A percentile compares a stretch with the other conserved stretches of the same genome.
These are phyloP conservation scores for Platycheirus rosarum DNA, from an alignment of 2,888 invertebrate genomes.

Conservation along the genomic window DNA sequence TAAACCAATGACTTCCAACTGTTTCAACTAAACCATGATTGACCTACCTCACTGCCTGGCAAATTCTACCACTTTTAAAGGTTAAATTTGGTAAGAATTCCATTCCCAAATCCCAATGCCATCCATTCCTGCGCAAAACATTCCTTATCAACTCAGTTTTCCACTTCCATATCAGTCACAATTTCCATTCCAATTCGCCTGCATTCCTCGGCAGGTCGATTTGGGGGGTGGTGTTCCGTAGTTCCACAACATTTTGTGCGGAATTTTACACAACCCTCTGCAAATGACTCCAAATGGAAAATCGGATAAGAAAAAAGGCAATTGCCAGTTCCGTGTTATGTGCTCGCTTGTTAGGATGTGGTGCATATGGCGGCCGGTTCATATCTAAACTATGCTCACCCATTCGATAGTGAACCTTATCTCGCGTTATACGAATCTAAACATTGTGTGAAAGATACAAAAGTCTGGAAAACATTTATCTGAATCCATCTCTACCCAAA, in stretches of 20 bases:
- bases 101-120: conserved; percentile 20
- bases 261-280: conserved; percentile 42
- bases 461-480: too few relatives aligned
- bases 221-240: conserved; percentile 60
- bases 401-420: conserved; percentile 55
- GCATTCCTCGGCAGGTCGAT: conserved; percentile 26
- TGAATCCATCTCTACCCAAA: too few relatives aligned
- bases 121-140: conserved; percentile 8
- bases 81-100: conserved; percentile 47
- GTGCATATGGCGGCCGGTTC: conserved; percentile 64
- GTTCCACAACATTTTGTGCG: conserved; percentile 46
- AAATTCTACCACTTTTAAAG: too few relatives aligned
- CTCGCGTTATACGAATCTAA: conserved; percentile 30
- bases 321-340: conserved; percentile 72
- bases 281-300: conserved; percentile 32
- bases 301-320: conserved; percentile 69
- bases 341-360: conserved; percentile 73
- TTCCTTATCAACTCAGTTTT: conserved; percentile 60
- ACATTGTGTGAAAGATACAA: too few relatives aligned
- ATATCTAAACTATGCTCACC: conserved; percentile 61
- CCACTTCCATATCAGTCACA: conserved; percentile 38
- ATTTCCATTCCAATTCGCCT: conserved; percentile 22
- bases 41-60: conserved; percentile 52
- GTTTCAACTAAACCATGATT: conserved; percentile 6
- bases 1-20: neutral